Evolutionary conservation across 2,797 vertebrate genomes (phyloP), one percentile per base, ranked within the genome.

Genomic region (Haliaeetus vocifer): DNA sequence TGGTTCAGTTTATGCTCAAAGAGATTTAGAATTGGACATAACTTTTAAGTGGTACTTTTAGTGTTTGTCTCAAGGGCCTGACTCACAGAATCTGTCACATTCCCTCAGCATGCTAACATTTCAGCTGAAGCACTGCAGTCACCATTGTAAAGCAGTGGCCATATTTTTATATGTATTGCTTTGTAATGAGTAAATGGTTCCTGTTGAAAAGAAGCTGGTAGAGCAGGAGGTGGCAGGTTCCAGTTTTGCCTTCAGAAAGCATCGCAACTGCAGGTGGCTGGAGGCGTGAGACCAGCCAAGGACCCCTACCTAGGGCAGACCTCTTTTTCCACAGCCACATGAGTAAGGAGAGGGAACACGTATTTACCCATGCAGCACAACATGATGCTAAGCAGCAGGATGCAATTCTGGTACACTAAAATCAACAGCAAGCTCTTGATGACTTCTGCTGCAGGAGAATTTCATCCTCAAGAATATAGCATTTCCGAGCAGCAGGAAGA

Each of bases 21-120:
- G 76, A 92, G 68, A 83, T 94, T 95, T 96, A 92, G 90, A 91
- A 90, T 81, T 62, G 65, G 75, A 80, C 77, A 79, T 88, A 90
- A 83, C 72, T 93, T 94, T 75, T 68, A 88, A 96, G 85, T 71
- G 47, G 56, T 80, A 77, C 71, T 88, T 96, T 77, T 29, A 85
- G 74, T 53, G 44, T 95, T 93, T 93, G 61, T 94, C 92, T 91
- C 35, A 72, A 94, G 75, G 79, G 72, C 42, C 58, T 93, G 72
- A 62, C 92, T 95, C 77, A 49, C 18, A 25, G 74, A 67, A 74
- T 80, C 75, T 75, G 86, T 76, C 79, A 88, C 45, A n/a, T 80
- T 77, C 33, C 22, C 26, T 38, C 53, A 67, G 25, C 0, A 0
- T 33, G 29, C 38, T 52, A 73, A 45, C 81, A 67, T 84, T 94